Evolutionary conservation across 2,888 invertebrate species (phyloP), one percentile per base, ranked within the genome.

Genomic region (Drosophila quinaria): DNA sequence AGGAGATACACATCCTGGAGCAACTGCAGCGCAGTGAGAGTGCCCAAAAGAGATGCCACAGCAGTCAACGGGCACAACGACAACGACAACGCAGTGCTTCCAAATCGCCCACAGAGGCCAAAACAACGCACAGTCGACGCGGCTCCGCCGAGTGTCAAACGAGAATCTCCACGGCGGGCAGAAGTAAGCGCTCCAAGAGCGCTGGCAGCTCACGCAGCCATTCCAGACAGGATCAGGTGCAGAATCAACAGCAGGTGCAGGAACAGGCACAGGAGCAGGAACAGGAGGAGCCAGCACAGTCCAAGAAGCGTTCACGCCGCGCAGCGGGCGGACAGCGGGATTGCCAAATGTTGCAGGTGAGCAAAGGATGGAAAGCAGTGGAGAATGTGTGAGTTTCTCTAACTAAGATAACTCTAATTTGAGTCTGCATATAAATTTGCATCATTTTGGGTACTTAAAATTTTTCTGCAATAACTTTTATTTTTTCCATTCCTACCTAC

Each of bases 311-410:
- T 0, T 39, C 22, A 39, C 5, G 62, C 31, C 70, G 81, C 51
- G 70, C 77, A 13, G 69, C 78, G 13, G 67, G 41, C 3, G 77
- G 50, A 0, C 63, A 74, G 31, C 81, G 90, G 15, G 92, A 92
- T 59, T 92, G 92, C 63, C 81, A 90, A 63, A 90, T 92, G 73
- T 61, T 92, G 8, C 91, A 92, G 76, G 86, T 86, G 25, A 62
- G 70, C 50, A 8, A 1, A 4, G 1, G n/a, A 4, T 0, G 9
- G 10, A 33, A 17, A 29, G 1, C 3, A 10, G 8, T n/a, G n/a
- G n/a, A n/a, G n/a, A n/a, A n/a, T 1, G 13, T 35, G 13, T 11
- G 11, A 33, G 0, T 33, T 33, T 33, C 1, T n/a, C n/a, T n/a
- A n/a, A n/a, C n/a, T n/a, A n/a, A n/a, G n/a, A n/a, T n/a, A n/a